Conservation (phyloP, 2,113 vertebrate genomes). For the Reinhardtius hippoglossoides region DNA sequence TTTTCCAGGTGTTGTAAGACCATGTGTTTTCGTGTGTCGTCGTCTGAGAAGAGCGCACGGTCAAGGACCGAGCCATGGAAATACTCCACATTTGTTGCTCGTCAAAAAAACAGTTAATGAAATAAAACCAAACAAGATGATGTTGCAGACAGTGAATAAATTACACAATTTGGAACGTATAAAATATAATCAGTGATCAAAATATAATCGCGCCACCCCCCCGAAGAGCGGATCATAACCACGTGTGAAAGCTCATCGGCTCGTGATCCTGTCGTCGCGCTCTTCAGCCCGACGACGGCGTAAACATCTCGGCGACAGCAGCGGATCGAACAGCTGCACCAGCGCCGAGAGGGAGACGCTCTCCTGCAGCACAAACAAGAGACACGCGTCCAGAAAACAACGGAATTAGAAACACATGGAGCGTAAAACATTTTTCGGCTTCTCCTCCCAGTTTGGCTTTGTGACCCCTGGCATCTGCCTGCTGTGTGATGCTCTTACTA, state of each 20-base stretch:
- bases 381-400: constrained; percentile 28
- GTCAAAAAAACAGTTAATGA: constrained; percentile 5
- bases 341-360: constrained; percentile 86
- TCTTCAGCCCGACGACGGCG: constrained; percentile 90
- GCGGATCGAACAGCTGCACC: constrained; percentile 95
- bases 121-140: constrained; percentile 25
- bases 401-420: constrained; percentile 49
- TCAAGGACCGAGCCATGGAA: constrained; percentile 17
- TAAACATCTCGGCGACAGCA: constrained; percentile 97
- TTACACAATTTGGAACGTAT: background rate
- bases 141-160: constrained; percentile 2
- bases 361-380: constrained; percentile 79
- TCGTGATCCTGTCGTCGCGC: background rate
- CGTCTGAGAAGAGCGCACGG: constrained; percentile 1
- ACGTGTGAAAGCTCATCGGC: constrained; percentile 4
- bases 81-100: constrained; percentile 21
- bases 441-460: constrained; percentile 27
- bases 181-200: constrained; percentile 10
- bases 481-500: constrained; percentile 14
- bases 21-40: constrained; percentile 6
- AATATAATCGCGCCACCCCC: background rate
- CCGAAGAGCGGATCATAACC: background rate
- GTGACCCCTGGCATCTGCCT: constrained; percentile 13
- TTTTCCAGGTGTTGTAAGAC: constrained; percentile 59
- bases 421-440: constrained; percentile 15